Evolutionary conservation across 2,113 vertebrate genomes (phyloP).

Genomic region (Fulica atra): DNA sequence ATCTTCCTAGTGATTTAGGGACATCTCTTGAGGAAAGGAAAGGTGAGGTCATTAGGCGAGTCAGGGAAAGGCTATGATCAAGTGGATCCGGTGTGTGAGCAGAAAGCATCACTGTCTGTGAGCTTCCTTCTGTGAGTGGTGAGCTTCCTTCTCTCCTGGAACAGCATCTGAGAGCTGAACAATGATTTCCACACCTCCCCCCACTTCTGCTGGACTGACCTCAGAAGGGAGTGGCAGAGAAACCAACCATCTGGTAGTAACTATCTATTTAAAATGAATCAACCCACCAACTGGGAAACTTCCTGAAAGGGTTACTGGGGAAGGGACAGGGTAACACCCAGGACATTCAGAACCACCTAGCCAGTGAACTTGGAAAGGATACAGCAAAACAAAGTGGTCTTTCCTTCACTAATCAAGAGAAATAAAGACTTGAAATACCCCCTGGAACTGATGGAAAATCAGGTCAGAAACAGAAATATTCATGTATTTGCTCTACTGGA

Average conservation of each 20-base stretch:
- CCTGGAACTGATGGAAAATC: constrained; percentile 39
- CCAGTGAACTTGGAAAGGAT: constrained; percentile 21
- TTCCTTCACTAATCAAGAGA: constrained; percentile 8
- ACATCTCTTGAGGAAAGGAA: not conserved
- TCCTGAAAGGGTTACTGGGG: not conserved
- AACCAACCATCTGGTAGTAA: constrained; percentile 15
- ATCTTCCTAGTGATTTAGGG: not conserved
- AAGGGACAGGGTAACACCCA: constrained; percentile 9
- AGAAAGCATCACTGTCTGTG: not conserved
- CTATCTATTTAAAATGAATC: constrained; percentile 16
- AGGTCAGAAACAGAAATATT: constrained; percentile 53
- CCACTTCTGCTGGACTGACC: constrained; percentile 35
- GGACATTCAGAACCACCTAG: constrained; percentile 8
- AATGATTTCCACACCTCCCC: not conserved
- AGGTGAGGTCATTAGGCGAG: not conserved
- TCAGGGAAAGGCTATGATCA: not conserved
- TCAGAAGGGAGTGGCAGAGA: constrained; percentile 22
- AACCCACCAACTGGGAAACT: not conserved
- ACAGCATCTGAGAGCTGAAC: constrained; percentile 3
- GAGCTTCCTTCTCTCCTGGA: constrained; percentile 16
- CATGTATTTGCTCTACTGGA: not conserved
- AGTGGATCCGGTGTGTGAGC: not conserved
- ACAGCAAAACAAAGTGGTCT: not conserved
- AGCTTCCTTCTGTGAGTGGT: constrained; percentile 1
- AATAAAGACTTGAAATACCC: constrained; percentile 42